A percentile compares a stretch with the other conserved stretches of the same genome.
These are phyloP conservation scores for Cosmorhoe ocellata DNA, from an alignment of 2,888 invertebrate species.

Conservation along the genomic window DNA sequence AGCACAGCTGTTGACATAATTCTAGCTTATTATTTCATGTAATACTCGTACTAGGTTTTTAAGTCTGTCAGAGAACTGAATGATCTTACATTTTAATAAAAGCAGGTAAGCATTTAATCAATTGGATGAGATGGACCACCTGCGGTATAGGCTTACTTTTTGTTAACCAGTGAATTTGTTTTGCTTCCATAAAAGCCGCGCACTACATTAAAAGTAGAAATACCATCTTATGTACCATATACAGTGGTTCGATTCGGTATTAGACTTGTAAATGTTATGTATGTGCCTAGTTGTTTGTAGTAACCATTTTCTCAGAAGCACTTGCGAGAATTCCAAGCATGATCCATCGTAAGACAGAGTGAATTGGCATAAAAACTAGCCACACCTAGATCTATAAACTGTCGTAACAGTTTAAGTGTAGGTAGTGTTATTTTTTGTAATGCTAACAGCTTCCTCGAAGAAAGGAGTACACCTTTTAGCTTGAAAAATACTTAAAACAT, in stretches of 20 bases:
- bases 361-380: conserved; percentile 53
- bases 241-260: conserved; percentile 26
- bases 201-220: conserved; percentile 20
- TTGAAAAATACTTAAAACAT: too few species aligned
- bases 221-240: conserved; percentile 24
- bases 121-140: conserved; percentile 28
- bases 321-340: conserved; percentile 53
- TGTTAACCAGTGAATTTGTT: conserved; percentile 13
- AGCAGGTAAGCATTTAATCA: conserved; percentile 21
- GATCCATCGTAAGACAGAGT: conserved; percentile 45
- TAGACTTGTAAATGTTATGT: conserved; percentile 35
- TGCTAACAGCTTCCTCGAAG: conserved; percentile 49
- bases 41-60: too few species aligned
- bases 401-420: conserved; percentile 47
- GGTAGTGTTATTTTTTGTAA: conserved; percentile 47
- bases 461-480: too few species aligned
- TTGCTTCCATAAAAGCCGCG: conserved; percentile 19
- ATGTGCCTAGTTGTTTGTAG: conserved; percentile 24
- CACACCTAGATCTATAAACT: conserved; percentile 50
- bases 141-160: conserved; percentile 16
- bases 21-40: background rate
- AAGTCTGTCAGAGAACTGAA: too few species aligned
- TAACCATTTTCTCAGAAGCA: conserved; percentile 36
- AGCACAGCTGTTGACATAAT: background rate
- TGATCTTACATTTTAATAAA: conserved; percentile 11